Evolutionary conservation across 2,113 vertebrate species (phyloP), one percentile per base, ranked within the genome.

Genomic region (Oreotragus oreotragus): DNA sequence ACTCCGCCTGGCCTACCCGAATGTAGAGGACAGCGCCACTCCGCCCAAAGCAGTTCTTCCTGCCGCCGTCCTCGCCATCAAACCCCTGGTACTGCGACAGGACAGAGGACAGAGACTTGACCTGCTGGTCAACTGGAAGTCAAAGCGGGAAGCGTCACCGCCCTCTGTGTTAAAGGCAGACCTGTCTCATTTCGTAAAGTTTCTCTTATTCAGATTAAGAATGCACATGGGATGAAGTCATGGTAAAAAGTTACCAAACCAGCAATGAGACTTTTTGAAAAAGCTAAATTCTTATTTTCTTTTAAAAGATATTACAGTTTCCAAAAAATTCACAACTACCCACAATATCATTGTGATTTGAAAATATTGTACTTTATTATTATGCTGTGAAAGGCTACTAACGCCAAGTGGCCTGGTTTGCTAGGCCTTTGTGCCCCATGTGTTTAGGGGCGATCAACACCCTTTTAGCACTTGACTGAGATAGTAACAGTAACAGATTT

Each of bases 1-100:
- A 10, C 36, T 3, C 43, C 11, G 76, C 64, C 23, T 6, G 14
- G 97, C 99, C 99, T 97, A 99, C 99, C 97, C 10, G 95, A 87
- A 99, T 93, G 16, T 99, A 99, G 2, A 98, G 81, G 3, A 36
- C 21, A 0, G 89, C 86, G 11, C 99, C 99, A 0, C 99, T 99
- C 19, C 99, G 99, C 96, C 99, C 99, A 0, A 98, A 99, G 96
- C 99, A 99, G 98, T 99, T 99, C 91, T 99, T 99, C 5, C 90
- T 99, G 92, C 99, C 96, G 0, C 99, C 99, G 0, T 98, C 88
- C 66, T 99, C 98, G 43, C 99, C 99, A 0, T 98, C 77, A 51
- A 98, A 96, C 21, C 99, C 99, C 36, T 97, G 99, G 94, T 99
- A 99, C 80, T 98, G 36, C 0, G 99, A 92, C 58, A 98, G 90